Base-by-base conservation (phyloP, 2,888 invertebrate genomes). In the Sclerodermus sp. region DNA sequence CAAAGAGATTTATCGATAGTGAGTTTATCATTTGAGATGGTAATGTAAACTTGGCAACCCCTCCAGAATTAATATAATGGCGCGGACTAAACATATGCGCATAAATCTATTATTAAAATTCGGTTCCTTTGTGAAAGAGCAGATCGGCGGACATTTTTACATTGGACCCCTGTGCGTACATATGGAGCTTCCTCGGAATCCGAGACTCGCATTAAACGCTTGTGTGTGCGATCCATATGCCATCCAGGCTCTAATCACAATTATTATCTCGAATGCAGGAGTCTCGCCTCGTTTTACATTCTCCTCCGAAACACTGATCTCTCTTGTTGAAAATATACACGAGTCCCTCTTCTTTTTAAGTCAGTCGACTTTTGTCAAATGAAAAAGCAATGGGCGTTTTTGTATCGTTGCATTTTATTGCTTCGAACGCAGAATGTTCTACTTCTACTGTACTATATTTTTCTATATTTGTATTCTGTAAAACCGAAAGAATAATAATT, bases 21-120 rank as follows among this genome's bases (percentile, higher is more conserved):
- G n/a, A n/a, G n/a, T n/a, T n/a, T n/a, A n/a, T n/a, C n/a, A n/a
- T n/a, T n/a, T n/a, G n/a, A n/a, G n/a, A n/a, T n/a, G n/a, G n/a
- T n/a, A n/a, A n/a, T n/a, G n/a, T n/a, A n/a, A n/a, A n/a, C n/a
- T n/a, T n/a, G 42, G 10, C 42, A 42, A 54, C 42, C 40, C 57
- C 17, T 38, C 47, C 15, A 46, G 48, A 58, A 64, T 72, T 72
- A 73, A 76, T n/a, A n/a, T 76, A 72, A 77, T 70, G 69, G 62
- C 64, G 59, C 52, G 61, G 51, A 58, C 64, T 74, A 70, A 75
- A 71, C 76, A 77, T 77, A 77, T 77, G 76, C 72, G 76, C 77
- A 77, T 77, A 77, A 76, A 76, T 77, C 74, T 68, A 77, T 77
- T 76, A 77, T 77, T 73, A 71, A 75, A 72, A 77, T 77, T 67